Base-by-base conservation (phyloP, 64 coral and sea anemone species). In the Orbicella faveolata region DNA sequence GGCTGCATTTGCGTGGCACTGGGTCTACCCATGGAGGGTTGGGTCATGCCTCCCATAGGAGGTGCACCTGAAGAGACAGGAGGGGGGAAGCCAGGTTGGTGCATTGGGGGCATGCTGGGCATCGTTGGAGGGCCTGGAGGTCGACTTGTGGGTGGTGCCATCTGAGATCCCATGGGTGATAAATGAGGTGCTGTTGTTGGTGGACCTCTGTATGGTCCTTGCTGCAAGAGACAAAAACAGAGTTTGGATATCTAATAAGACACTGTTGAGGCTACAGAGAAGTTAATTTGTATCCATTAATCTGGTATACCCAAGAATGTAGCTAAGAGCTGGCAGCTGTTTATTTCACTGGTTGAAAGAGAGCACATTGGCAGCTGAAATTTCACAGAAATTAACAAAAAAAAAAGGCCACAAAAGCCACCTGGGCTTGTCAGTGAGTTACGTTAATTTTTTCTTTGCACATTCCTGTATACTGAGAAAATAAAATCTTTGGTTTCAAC, bases 41-140 rank as follows among this genome's bases (percentile, higher is more conserved):
- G 92, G 6, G 80, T 69, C 79, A 94, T 89, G 33, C 92, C 92
- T 35, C 93, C 75, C 75, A 81, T 86, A 54, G 87, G 94, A 33
- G 87, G 87, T 52, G 53, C 78, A 65, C 91, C 95, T 74, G 87
- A 90, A 36, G 75, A 90, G 59, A 88, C 70, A 53, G 77, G 83
- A 36, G 88, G 95, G 17, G 15, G 61, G 25, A 82, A 89, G 48
- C 92, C 87, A 23, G 92, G 89, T 19, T 88, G 79, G 11, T 52
- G 81, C 26, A 93, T 90, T 51, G 83, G 59, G 20, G 89, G 76
- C 88, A 89, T 73, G 88, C 53, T 59, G 63, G 91, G 65, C 65
- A 70, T 73, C 21, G 65, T 73, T 21, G 94, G 91, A 75, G 88
- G 88, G 33, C 91, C 89, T 21, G 92, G 73, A 62, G 91, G 92